These are phyloP conservation scores for Eptesicus fuscus DNA, from an alignment of 2,113 vertebrate species.

Conservation along the genomic window DNA sequence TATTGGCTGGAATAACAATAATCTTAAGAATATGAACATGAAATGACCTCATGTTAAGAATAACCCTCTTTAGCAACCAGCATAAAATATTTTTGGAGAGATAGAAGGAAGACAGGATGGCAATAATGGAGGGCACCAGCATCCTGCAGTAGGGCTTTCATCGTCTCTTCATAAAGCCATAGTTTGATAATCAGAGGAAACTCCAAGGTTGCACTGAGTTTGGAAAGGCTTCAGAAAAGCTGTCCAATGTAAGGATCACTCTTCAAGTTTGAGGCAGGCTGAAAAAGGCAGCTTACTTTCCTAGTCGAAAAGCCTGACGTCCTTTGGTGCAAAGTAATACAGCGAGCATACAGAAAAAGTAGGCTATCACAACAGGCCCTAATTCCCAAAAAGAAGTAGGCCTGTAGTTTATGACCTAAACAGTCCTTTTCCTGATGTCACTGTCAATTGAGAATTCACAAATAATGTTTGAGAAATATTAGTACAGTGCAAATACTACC, in stretches of 20 bases:
- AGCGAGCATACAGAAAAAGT: background rate
- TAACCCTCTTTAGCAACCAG: background rate
- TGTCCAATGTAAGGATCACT: background rate
- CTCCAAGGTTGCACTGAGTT: background rate
- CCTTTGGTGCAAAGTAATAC: background rate
- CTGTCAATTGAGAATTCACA: background rate
- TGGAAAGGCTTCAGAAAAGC: constrained; percentile 37
- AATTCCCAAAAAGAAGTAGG: background rate
- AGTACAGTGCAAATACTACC: background rate
- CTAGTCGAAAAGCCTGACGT: background rate
- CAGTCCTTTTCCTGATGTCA: background rate
- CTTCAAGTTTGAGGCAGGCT: background rate
- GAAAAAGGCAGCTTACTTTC: background rate
- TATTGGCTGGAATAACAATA: background rate
- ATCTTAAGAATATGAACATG: background rate
- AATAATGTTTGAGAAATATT: background rate
- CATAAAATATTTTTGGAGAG: background rate
- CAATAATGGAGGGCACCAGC: background rate
- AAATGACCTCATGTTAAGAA: background rate
- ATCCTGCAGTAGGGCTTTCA: background rate
- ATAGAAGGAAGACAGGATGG: background rate
- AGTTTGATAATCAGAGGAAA: background rate
- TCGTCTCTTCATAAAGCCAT: background rate
- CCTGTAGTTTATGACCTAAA: background rate
- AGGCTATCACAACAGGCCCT: background rate